Base-by-base conservation (phyloP, 2,888 invertebrate species). In the Drosophila borborema region DNA sequence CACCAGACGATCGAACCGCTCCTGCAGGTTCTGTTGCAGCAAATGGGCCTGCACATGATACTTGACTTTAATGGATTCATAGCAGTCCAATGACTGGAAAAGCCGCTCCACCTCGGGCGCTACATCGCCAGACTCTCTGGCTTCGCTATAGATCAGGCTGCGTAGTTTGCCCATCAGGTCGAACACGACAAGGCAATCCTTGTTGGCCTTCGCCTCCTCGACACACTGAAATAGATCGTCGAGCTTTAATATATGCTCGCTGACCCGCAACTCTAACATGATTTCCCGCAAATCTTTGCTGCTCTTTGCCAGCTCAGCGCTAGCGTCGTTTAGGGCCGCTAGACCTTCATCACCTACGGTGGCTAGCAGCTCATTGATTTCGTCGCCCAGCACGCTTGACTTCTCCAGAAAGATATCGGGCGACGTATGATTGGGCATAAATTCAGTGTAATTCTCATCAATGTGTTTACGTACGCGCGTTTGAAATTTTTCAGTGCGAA, bases 331-430 rank as follows among this genome's bases (percentile, higher is more conserved):
- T 46, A 96, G 93, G 75, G 96, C 95, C 28, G 94, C 93, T 91
- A 95, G 94, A 0, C 95, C 95, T 69, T 94, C 94, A 56, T 94
- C 94, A 82, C 96, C 95, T 72, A 97, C 80, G n/a, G 84, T 88
- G 18, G 90, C 82, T 0, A 93, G 72, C 12, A 93, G 67, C 34
- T 91, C 75, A 31, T 86, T 84, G 0, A 92, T 88, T 64, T 93
- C 92, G 3, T 82, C 80, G 34, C 90, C 76, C 1, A 93, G 64
- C 0, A 86, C 71, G 28, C 87, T 85, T 0, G 91, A 91, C 46
- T 93, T 92, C 7, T 91, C 91, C 28, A 93, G 78, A 43, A 89
- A 91, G 12, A 91, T 70, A 58, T 92, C 92, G 40, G 92, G 91
- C 6, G 90, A 87, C 1, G 90, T 91, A 56, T 92, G 85, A 76